Evolutionary conservation across 2,113 vertebrate species (phyloP).

Genomic region (Brachyhypopomus occidentalis): DNA sequence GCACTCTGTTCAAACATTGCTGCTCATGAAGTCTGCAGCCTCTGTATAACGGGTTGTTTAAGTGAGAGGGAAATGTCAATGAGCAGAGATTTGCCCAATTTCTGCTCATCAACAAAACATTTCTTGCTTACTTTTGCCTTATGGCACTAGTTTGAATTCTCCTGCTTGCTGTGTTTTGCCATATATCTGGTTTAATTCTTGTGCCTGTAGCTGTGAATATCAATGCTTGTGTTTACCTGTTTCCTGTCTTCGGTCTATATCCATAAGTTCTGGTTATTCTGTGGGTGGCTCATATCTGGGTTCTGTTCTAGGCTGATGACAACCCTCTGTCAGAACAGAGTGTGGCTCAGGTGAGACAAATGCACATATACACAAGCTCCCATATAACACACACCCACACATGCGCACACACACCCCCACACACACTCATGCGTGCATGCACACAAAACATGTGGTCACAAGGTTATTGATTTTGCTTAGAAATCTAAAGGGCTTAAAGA

Average conservation of each 20-base stretch:
- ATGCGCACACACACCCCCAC: background rate
- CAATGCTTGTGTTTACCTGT: background rate
- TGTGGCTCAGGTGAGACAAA: constrained; percentile 76
- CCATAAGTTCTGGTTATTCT: background rate
- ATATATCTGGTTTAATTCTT: background rate
- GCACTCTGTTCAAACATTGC: too few relatives aligned
- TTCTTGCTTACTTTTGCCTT: background rate
- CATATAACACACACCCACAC: background rate
- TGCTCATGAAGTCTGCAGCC: too few relatives aligned
- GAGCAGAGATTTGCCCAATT: too few relatives aligned
- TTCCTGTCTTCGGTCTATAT: background rate
- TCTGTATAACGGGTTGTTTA: too few relatives aligned
- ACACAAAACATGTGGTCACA: too few relatives aligned
- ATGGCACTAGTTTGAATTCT: background rate
- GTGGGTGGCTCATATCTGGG: background rate
- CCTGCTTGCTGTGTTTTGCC: background rate
- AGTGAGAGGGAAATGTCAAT: too few relatives aligned
- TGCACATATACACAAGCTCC: constrained; percentile 27
- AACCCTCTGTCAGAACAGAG: constrained; percentile 79
- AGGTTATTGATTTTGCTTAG: background rate
- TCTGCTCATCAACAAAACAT: too few relatives aligned
- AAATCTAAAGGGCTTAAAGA: background rate
- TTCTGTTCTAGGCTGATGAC: constrained; percentile 74
- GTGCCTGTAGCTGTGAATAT: background rate
- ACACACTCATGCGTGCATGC: background rate